phyloP scores from a whole-genome alignment of 2,888 invertebrate species.

The Boloria selene region DNA sequence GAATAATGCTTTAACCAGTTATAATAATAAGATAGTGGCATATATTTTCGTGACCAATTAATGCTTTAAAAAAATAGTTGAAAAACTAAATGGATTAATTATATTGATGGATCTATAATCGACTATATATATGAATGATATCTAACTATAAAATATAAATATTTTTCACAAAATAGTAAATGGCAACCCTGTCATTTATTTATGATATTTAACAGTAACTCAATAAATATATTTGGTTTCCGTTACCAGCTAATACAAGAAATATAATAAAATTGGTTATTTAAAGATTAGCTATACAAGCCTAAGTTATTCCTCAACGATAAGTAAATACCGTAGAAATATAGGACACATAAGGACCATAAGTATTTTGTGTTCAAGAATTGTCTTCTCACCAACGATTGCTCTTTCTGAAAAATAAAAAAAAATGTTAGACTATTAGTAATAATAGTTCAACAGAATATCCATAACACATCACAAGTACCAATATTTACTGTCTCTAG shows the following conservation, averaged over 20 bases:
- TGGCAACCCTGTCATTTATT: slow-evolving; percentile 10
- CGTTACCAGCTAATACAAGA: slow-evolving; percentile 14
- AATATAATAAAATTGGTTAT: not conserved
- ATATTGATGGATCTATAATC: too few species aligned
- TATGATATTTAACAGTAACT: slow-evolving; percentile 15
- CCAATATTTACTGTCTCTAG: too few species aligned
- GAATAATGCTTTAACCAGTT: too few species aligned
- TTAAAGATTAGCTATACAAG: slow-evolving; percentile 40
- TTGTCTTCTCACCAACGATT: slow-evolving; percentile 53
- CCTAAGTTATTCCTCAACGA: slow-evolving; percentile 42
- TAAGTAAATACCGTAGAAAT: slow-evolving; percentile 64
- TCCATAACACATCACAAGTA: too few species aligned
- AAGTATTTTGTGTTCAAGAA: slow-evolving; percentile 60
- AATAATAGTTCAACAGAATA: too few species aligned
- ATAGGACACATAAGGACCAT: slow-evolving; percentile 66
- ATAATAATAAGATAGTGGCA: too few species aligned
- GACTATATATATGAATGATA: too few species aligned
- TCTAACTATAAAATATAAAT: too few species aligned
- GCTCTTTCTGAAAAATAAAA: slow-evolving; percentile 55
- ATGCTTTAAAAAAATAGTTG: too few species aligned
- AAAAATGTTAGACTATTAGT: not conserved
- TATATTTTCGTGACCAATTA: too few species aligned
- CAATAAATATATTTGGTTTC: slow-evolving; percentile 46
- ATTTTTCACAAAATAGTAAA: not conserved
- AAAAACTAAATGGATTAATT: not conserved